Percentiles rank a stretch among this genome's conserved stretches.
Conservation (phyloP, 1,140 invertebrate genomes). For the Cyclargus thomasi region DNA sequence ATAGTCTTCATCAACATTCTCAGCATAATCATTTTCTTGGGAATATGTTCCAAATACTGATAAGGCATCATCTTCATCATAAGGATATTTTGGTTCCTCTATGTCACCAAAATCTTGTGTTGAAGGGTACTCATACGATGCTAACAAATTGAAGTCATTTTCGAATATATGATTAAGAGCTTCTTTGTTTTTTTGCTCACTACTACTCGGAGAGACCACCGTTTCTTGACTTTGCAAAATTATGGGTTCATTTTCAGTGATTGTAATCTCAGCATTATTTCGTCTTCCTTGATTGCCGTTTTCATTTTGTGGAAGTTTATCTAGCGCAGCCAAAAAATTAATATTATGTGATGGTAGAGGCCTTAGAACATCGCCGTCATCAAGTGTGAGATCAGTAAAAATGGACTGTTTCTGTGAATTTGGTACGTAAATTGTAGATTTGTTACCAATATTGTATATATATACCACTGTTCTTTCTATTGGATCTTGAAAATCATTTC, state of each 20-base stretch:
- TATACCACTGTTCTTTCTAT: not conserved
- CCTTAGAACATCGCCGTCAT: slow-evolving; percentile 6
- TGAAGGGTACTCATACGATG: not conserved
- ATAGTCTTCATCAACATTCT: not conserved
- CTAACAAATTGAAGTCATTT: not conserved
- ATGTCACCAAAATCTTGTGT: not conserved
- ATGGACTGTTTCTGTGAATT: slow-evolving; percentile 20
- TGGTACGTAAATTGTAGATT: slow-evolving; percentile 20
- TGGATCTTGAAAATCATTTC: not conserved
- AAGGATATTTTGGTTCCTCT: not conserved
- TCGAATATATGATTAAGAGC: not conserved
- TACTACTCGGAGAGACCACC: not conserved
- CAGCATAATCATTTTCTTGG: not conserved
- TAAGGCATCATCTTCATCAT: not conserved
- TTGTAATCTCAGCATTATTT: not conserved
- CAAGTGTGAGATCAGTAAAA: slow-evolving; percentile 25
- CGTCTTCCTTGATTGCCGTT: not conserved
- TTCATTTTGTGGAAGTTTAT: not conserved
- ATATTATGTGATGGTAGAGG: not conserved
- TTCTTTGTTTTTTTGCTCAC: not conserved
- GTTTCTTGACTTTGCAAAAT: not conserved
- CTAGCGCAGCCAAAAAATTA: not conserved
- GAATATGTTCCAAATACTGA: not conserved
- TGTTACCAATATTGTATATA: not conserved
- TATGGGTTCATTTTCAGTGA: not conserved